Percentiles rank a stretch among this genome's conserved stretches.
Evolutionary conservation across 2,113 vertebrate species (phyloP).

Genomic region (Bagarius yarrelli): DNA sequence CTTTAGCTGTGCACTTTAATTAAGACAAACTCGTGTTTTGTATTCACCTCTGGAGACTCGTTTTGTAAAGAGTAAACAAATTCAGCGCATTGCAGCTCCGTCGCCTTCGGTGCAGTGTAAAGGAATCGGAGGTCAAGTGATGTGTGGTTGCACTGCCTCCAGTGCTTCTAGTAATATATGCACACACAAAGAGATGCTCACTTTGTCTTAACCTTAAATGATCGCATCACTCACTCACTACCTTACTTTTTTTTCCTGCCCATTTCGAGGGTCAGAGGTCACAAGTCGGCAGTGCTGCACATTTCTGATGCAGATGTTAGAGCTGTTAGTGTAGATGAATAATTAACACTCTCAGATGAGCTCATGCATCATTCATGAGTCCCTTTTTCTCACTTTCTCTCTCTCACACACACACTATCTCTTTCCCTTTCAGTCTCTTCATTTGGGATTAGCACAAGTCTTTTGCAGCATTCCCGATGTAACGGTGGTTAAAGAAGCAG

Average conservation of each 20-base stretch:
- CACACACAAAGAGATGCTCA: conserved; percentile 20
- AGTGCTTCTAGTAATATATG: conserved; percentile 55
- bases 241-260: neutral
- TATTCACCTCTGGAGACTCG: conserved; percentile 26
- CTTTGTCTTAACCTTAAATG: conserved; percentile 8
- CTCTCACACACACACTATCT: neutral
- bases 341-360: conserved; percentile 50
- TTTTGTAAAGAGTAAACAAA: conserved; percentile 15
- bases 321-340: conserved; percentile 46
- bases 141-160: conserved; percentile 39
- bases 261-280: conserved; percentile 50
- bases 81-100: neutral
- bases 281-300: conserved; percentile 17
- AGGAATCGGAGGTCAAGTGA: conserved; percentile 38
- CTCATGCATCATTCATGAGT: conserved; percentile 52
- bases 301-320: conserved; percentile 39
- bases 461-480: neutral
- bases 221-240: conserved; percentile 1
- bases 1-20: conserved; percentile 1
- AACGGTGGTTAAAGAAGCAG: neutral
- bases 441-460: conserved; percentile 46
- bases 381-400: conserved; percentile 14
- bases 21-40: conserved; percentile 12
- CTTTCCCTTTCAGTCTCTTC: neutral
- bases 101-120: conserved; percentile 32